A percentile compares a stretch with the other conserved stretches of the same genome.
Conservation (phyloP, 2,888 invertebrate genomes). For the Mythimna albipuncta region DNA sequence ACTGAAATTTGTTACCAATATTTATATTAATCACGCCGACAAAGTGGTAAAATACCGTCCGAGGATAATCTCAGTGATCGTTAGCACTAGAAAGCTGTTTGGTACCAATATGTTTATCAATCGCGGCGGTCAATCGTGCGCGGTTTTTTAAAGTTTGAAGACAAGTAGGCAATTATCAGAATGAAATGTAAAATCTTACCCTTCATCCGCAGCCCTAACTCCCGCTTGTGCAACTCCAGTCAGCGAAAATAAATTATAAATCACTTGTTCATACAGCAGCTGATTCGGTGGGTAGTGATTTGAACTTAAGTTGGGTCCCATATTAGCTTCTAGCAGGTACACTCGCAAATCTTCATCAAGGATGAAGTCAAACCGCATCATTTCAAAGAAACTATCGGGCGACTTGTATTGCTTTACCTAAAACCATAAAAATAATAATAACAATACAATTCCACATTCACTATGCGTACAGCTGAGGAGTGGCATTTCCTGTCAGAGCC, state of each 20-base stretch:
- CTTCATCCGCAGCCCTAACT: constrained; percentile 73
- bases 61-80: too few species aligned
- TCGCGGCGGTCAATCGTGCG: too few species aligned
- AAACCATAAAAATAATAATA: constrained; percentile 22
- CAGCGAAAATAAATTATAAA: constrained; percentile 95
- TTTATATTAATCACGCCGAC: too few species aligned
- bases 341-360: constrained; percentile 96
- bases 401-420: constrained; percentile 88
- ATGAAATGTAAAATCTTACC: constrained; percentile 47
- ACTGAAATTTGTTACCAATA: too few species aligned
- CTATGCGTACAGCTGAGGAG: too few species aligned
- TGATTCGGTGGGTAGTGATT: constrained; percentile 97
- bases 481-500: too few species aligned
- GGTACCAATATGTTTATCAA: too few species aligned
- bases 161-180: too few species aligned
- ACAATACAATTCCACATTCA: too few species aligned
- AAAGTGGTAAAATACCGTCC: too few species aligned
- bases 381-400: constrained; percentile 96
- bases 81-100: too few species aligned
- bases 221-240: constrained; percentile 91
- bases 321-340: constrained; percentile 98
- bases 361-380: constrained; percentile 98
- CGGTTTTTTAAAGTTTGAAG: too few species aligned
- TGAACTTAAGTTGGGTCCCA: constrained; percentile 99
- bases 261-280: constrained; percentile 97